Conservation (phyloP, 2,888 invertebrate genomes). For the Quadroppia sp. region DNA sequence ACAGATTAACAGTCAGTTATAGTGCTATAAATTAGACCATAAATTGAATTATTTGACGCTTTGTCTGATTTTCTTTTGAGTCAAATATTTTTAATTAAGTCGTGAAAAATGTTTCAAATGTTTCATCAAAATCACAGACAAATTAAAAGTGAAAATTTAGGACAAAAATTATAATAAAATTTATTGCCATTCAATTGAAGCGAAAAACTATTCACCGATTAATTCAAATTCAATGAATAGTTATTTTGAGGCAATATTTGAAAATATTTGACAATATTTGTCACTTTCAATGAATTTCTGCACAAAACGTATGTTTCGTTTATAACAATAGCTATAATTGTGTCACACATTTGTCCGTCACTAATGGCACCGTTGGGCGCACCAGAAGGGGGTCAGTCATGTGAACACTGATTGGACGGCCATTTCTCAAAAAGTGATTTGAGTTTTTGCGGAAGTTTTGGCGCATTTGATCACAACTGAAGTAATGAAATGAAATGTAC, state of each 20-base stretch:
- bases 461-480: neutral
- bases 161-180: neutral
- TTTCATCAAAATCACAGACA: neutral
- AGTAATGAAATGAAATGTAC: neutral
- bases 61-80: neutral
- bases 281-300: neutral
- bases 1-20: neutral
- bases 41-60: neutral
- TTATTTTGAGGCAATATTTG: neutral
- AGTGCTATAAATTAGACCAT: neutral
- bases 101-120: neutral
- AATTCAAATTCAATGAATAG: neutral
- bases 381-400: neutral
- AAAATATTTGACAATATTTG: too few relatives aligned
- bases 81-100: neutral
- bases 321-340: neutral
- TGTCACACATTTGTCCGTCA: conserved; percentile 27
- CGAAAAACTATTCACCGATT: conserved; percentile 3
- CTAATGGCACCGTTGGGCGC: conserved; percentile 31
- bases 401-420: conserved; percentile 12
- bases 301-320: neutral
- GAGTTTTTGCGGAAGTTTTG: neutral
- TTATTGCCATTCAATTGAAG: neutral
- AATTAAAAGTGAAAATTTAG: neutral
- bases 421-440: neutral